Evolutionary conservation across 2,797 vertebrate genomes (phyloP).

Genomic region (Micromesistius poutassou): DNA sequence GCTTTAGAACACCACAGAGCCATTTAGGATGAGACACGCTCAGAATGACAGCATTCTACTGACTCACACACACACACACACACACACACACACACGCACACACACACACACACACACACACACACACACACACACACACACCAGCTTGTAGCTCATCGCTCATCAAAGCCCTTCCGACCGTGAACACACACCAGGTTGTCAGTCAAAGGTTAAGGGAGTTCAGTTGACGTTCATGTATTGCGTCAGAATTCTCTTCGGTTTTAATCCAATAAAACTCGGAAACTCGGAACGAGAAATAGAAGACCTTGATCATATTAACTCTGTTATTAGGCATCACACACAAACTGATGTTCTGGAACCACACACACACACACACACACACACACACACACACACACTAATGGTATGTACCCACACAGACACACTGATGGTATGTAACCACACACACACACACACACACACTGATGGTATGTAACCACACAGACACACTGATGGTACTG

Average conservation of each 20-base stretch:
- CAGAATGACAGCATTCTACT: background rate
- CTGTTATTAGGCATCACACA: background rate
- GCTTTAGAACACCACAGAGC: conserved; percentile 4
- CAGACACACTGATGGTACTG: too few species aligned
- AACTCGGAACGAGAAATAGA: background rate
- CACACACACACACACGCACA: too few species aligned
- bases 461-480: too few species aligned
- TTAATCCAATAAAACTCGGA: background rate
- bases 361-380: conserved; percentile 10
- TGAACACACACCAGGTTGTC: background rate
- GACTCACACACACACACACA: background rate
- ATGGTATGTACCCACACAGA: background rate
- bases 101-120: too few species aligned
- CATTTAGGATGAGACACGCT: conserved; percentile 9
- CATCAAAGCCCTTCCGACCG: background rate
- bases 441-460: too few species aligned
- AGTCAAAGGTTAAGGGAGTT: background rate
- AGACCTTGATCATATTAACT: background rate
- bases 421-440: too few species aligned
- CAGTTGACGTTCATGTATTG: background rate
- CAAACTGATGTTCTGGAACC: background rate
- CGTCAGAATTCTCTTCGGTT: background rate
- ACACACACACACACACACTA: background rate
- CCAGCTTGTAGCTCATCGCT: background rate
- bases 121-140: background rate